phyloP scores from a whole-genome alignment of 2,888 invertebrate genomes.

The Trypoxylon attenuatum region DNA sequence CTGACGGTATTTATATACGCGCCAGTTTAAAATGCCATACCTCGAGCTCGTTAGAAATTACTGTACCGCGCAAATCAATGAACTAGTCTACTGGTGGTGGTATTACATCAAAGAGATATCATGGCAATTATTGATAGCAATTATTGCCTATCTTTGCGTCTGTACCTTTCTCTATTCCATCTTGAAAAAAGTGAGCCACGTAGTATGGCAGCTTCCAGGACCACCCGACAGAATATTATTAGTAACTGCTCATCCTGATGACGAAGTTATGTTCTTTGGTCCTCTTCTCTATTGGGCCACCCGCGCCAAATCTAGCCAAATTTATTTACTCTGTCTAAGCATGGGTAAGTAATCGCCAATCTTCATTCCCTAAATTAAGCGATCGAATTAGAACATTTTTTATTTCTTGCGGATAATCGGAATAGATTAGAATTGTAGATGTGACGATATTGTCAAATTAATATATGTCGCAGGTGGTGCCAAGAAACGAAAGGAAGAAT shows the following conservation, averaged over 20 bases:
- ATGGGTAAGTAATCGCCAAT: slow-evolving; percentile 79
- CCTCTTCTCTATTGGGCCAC: slow-evolving; percentile 86
- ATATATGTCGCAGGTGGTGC: slow-evolving; percentile 70
- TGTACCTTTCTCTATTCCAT: slow-evolving; percentile 67
- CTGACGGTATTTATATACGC: slow-evolving; percentile 15
- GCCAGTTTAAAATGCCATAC: slow-evolving; percentile 43
- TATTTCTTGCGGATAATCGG: too few species aligned
- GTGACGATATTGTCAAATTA: too few species aligned
- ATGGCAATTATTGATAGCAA: slow-evolving; percentile 66
- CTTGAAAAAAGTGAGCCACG: slow-evolving; percentile 65
- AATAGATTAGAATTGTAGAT: too few species aligned
- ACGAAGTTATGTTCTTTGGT: slow-evolving; percentile 99
- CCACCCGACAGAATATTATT: slow-evolving; percentile 81
- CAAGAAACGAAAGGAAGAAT: slow-evolving; percentile 82
- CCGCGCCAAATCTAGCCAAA: slow-evolving; percentile 80
- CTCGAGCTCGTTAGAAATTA: slow-evolving; percentile 55
- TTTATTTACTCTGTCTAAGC: slow-evolving; percentile 90
- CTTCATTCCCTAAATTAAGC: too few species aligned
- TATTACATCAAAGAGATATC: slow-evolving; percentile 69
- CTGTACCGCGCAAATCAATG: slow-evolving; percentile 60
- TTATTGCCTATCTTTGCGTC: slow-evolving; percentile 65
- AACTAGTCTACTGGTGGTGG: slow-evolving; percentile 67
- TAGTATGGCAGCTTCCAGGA: slow-evolving; percentile 71
- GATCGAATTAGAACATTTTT: too few species aligned
- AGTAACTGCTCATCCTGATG: slow-evolving; percentile 97